These are phyloP conservation scores for Euborellia annulipes DNA, from an alignment of 1,140 invertebrate species.

Conservation along the genomic window DNA sequence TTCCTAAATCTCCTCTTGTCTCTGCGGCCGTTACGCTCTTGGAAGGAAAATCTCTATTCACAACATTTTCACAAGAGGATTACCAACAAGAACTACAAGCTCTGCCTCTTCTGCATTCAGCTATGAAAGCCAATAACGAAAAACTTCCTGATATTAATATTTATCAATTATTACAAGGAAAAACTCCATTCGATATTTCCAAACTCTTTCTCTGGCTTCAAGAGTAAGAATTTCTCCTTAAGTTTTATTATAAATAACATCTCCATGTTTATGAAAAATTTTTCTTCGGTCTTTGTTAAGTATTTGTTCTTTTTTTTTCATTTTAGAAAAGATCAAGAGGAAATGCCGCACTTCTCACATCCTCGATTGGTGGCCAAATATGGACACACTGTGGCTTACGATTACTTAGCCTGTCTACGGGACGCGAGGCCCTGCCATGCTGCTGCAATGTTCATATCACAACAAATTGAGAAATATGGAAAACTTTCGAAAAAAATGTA, in stretches of 20 bases:
- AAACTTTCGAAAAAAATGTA: constrained; percentile 23
- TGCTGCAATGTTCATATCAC: constrained; percentile 18
- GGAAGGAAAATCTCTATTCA: constrained; percentile 16
- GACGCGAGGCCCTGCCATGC: constrained; percentile 46
- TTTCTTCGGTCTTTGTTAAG: too few species aligned
- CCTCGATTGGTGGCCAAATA: constrained; percentile 36
- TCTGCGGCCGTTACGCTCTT: constrained; percentile 5
- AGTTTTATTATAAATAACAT: too few species aligned
- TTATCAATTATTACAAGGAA: constrained; percentile 37
- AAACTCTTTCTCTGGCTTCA: constrained; percentile 35
- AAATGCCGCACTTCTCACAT: constrained; percentile 39
- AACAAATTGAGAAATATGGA: constrained; percentile 17
- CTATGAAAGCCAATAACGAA: constrained; percentile 21
- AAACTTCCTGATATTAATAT: constrained; percentile 33
- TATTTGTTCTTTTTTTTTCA: not conserved
- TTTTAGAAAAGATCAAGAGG: constrained; percentile 26
- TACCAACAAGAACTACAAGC: constrained; percentile 15
- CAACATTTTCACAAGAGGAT: constrained; percentile 19
- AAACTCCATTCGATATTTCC: constrained; percentile 34
- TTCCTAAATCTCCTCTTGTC: constrained; percentile 13
- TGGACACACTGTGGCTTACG: constrained; percentile 40
- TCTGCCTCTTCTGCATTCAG: constrained; percentile 22
- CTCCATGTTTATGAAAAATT: too few species aligned
- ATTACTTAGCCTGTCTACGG: constrained; percentile 44
- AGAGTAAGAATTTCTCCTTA: not conserved